Base-by-base conservation (phyloP, 2,888 invertebrate genomes). In the Slavum lentiscoides region DNA sequence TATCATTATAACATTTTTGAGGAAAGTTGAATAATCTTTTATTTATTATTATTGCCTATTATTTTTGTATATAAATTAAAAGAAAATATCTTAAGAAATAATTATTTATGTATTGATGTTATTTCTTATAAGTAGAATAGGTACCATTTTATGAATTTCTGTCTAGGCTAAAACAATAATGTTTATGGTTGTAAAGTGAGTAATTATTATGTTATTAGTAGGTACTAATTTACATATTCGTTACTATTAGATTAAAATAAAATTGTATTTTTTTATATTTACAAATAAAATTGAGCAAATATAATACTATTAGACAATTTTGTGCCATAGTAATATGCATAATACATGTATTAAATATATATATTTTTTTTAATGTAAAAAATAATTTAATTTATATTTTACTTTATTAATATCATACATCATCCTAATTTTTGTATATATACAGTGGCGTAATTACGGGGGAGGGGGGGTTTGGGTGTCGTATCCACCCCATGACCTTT, bases 111-210 rank as follows among this genome's bases (percentile, higher is more conserved):
- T 58, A 58, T 58, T 62, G 49, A 23, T 74, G 37, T 74, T 74
- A 17, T 66, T 39, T 39, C 37, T 74, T 17, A 21, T 37, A 55
- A 7, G 17, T 74, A 66, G 64, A 66, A 64, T 55, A 30, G 30
- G 30, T 30, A 55, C 39, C 37, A 55, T 55, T 64, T 74, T 64
- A 66, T 74, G 21, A 64, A 64, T 74, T 37, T 74, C 53, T 64
- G 30, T 53, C 2, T 64, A 64, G 74, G 49, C 15, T 53, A 53
- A 53, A 53, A 66, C 30, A 66, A 69, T 64, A 17, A 19, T 30
- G 30, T 49, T 49, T 66, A 30, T 74, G n/a, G 23, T 74, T 74
- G 74, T 74, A 55, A 64, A 74, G 74, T 21, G 39, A 74, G 23
- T 68, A 5, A 68, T 55, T 4, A 69, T 69, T 4, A 69, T 69